These are phyloP conservation scores for Lethocerus indicus DNA, from an alignment of 1,140 invertebrate species.

Conservation along the genomic window DNA sequence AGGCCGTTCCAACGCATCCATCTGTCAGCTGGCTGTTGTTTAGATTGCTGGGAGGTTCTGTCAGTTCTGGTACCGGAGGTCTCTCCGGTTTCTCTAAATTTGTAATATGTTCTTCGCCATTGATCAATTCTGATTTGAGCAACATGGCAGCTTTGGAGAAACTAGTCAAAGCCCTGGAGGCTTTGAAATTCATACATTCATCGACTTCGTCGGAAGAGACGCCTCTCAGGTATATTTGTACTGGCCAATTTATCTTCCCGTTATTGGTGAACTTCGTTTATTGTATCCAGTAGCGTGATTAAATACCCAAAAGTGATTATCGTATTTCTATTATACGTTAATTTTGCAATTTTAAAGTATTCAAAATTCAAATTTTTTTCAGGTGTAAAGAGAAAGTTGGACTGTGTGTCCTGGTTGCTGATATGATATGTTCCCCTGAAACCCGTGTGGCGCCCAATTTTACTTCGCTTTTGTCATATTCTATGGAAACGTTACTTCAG, in stretches of 20 bases:
- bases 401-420: slow-evolving; percentile 46
- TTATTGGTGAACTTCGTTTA: not conserved
- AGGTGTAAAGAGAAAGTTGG: slow-evolving; percentile 53
- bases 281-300: not conserved
- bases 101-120: no score
- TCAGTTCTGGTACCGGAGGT: no score
- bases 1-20: no score
- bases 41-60: no score
- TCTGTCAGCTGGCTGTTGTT: no score
- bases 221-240: slow-evolving; percentile 11
- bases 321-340: not conserved
- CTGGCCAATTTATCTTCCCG: not conserved
- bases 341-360: not conserved
- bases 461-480: slow-evolving; percentile 43
- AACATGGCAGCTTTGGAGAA: slow-evolving; percentile 35
- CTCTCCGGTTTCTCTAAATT: no score
- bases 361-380: slow-evolving; percentile 12
- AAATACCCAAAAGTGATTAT: not conserved
- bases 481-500: slow-evolving; percentile 49
- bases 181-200: slow-evolving; percentile 33
- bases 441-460: slow-evolving; percentile 36
- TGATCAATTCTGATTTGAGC: no score
- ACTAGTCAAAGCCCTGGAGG: slow-evolving; percentile 47
- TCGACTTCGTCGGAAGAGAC: slow-evolving; percentile 23
- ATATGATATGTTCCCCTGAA: slow-evolving; percentile 41